These are phyloP conservation scores for Aspidapion aeneum DNA, from an alignment of 2,888 invertebrate genomes.

Conservation along the genomic window DNA sequence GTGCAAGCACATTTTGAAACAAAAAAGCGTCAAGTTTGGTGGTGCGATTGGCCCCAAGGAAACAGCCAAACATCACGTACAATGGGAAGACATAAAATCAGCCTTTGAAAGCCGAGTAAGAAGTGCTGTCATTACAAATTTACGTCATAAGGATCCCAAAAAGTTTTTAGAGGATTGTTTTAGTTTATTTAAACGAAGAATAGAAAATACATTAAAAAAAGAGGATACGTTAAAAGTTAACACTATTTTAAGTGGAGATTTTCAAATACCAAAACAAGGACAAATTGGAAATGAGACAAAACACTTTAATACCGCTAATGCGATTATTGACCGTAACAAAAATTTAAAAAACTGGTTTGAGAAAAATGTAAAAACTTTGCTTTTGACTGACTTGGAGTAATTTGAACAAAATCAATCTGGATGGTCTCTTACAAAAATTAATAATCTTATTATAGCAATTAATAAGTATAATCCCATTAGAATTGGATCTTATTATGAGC, in stretches of 20 bases:
- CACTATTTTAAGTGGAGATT: slow-evolving; percentile 26
- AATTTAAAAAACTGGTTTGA: slow-evolving; percentile 25
- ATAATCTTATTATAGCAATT: slow-evolving; percentile 28
- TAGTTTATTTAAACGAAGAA: slow-evolving; percentile 19
- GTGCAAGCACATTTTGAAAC: too few relatives aligned
- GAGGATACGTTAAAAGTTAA: slow-evolving; percentile 20
- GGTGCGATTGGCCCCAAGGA: too few relatives aligned
- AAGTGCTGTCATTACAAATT: too few relatives aligned
- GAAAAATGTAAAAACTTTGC: slow-evolving; percentile 19
- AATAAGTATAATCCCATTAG: slow-evolving; percentile 28
- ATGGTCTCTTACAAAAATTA: slow-evolving; percentile 26
- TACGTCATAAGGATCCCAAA: too few relatives aligned
- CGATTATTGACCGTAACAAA: slow-evolving; percentile 26
- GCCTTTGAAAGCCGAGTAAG: too few relatives aligned
- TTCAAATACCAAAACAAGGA: slow-evolving; percentile 19
- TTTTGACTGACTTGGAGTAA: slow-evolving; percentile 27
- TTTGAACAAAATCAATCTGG: slow-evolving; percentile 31
- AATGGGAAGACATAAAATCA: too few relatives aligned
- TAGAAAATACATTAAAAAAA: slow-evolving; percentile 22
- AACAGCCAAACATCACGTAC: too few relatives aligned
- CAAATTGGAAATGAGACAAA: slow-evolving; percentile 25
- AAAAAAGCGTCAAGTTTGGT: too few relatives aligned
- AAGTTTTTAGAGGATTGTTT: too few relatives aligned
- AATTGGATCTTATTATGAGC: slow-evolving; percentile 30
- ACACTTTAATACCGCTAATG: slow-evolving; percentile 27